Evolutionary conservation across 2,113 vertebrate genomes (phyloP).

Genomic region (Poecile atricapillus): DNA sequence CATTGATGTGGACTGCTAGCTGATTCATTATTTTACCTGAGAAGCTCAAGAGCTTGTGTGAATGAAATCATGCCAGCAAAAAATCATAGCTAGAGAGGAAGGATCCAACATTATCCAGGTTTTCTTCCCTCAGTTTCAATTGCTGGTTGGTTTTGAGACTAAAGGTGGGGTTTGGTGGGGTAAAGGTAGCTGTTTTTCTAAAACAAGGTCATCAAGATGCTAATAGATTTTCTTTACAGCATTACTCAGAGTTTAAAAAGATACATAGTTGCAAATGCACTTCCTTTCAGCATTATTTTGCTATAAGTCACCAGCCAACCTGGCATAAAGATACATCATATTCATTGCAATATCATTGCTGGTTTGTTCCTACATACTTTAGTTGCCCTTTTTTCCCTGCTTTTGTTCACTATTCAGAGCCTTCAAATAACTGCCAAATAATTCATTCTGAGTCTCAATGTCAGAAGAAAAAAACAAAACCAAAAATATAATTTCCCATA

Average conservation of each 20-base stretch:
- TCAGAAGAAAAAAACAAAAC: not conserved
- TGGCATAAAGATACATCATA: not conserved
- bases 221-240: not conserved
- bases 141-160: not conserved
- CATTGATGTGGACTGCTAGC: not conserved
- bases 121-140: not conserved
- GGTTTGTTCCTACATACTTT: not conserved
- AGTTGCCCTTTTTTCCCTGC: not conserved
- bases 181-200: not conserved
- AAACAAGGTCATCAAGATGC: not conserved
- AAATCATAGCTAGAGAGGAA: not conserved
- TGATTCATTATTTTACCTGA: not conserved
- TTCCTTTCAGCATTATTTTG: not conserved
- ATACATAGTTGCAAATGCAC: not conserved
- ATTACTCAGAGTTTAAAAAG: not conserved
- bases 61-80: not conserved
- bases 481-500: not conserved
- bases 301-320: not conserved
- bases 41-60: not conserved
- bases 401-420: not conserved
- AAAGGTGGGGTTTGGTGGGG: not conserved
- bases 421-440: not conserved
- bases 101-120: not conserved
- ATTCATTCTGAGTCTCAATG: not conserved
- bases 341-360: not conserved